phyloP scores from a whole-genome alignment of 1,140 invertebrate genomes.

The Macrotrachela quadricornifera region DNA sequence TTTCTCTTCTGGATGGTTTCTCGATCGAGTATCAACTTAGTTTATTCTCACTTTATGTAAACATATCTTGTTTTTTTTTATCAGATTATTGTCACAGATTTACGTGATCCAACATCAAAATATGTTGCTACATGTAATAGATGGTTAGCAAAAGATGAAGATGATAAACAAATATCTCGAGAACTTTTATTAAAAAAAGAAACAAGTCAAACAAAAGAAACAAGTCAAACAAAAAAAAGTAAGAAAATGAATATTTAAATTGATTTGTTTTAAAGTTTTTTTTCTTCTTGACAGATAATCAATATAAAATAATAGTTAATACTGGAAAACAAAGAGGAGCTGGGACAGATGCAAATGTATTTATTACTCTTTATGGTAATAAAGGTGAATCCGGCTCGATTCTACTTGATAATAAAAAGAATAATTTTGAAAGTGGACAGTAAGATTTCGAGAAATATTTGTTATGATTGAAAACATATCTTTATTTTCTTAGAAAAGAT shows the following conservation, averaged over 20 bases:
- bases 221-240: slow-evolving; percentile 24
- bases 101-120: slow-evolving; percentile 24
- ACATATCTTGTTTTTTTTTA: slow-evolving; percentile 22
- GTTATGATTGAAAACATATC: slow-evolving; percentile 20
- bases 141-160: slow-evolving; percentile 28
- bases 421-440: background rate
- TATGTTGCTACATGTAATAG: slow-evolving; percentile 29
- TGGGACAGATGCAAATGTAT: slow-evolving; percentile 27
- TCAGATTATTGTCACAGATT: slow-evolving; percentile 26
- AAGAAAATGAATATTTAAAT: background rate
- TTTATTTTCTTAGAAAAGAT: slow-evolving; percentile 19
- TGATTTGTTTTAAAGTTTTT: slow-evolving; percentile 1
- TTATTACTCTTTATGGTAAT: slow-evolving; percentile 22
- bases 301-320: slow-evolving; percentile 29
- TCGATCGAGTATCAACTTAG: slow-evolving; percentile 26
- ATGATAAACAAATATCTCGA: slow-evolving; percentile 21
- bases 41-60: slow-evolving; percentile 19
- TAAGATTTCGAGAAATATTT: no score
- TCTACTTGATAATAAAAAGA: slow-evolving; percentile 18
- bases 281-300: slow-evolving; percentile 4
- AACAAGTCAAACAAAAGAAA: slow-evolving; percentile 20
- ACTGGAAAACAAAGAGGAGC: slow-evolving; percentile 28
- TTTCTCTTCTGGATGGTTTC: slow-evolving; percentile 24
- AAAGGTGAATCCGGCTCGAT: slow-evolving; percentile 21
- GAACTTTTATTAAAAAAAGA: slow-evolving; percentile 23